Evolutionary conservation across 2,797 vertebrate species (phyloP), one percentile per base, ranked within the genome.

Genomic region (Epinephelus awoara): DNA sequence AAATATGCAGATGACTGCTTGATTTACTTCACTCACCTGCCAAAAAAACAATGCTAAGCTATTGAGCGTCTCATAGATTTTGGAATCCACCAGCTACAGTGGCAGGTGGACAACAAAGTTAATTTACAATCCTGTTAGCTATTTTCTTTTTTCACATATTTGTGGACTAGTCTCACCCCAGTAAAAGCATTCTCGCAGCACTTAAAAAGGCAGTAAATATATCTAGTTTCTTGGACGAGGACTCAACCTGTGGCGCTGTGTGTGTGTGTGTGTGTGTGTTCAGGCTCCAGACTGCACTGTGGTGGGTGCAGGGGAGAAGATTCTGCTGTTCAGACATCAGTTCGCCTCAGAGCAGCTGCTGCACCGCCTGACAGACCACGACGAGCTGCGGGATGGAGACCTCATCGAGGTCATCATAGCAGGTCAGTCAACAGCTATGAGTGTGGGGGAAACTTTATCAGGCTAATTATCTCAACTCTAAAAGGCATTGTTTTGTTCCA

Each of bases 321-420:
- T 95, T 55, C 87, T 96, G 51, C 77, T 96, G 46, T 96, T 96
- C 89, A 87, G 93, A 84, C 95, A 96, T 21, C 88, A 87, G 34
- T 72, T 86, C 0, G 25, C 66, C 57, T 88, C 91, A 0, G 90
- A 93, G 25, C 90, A 91, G 82, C 72, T 89, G 72, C 93, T 96
- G 50, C 88, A 86, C 0, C 88, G 87, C 23, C 90, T 96, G 51
- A 83, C 77, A 0, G 87, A 91, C 2, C 14, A 61, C 0, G 93
- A 96, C 12, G 57, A 85, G 64, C 89, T 96, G 75, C 91, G 73
- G 54, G 82, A 95, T 1, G 94, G 95, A 13, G 95, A 96, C 85
- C 92, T 95, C 40, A 87, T 96, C 29, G 94, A 96, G 80, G 94
- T 96, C 85, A 83, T 96, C 59, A 56, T 96, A 47, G 66, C 95